Conservation (phyloP, 1,140 invertebrate species). For the Camponotus pennsylvanicus region DNA sequence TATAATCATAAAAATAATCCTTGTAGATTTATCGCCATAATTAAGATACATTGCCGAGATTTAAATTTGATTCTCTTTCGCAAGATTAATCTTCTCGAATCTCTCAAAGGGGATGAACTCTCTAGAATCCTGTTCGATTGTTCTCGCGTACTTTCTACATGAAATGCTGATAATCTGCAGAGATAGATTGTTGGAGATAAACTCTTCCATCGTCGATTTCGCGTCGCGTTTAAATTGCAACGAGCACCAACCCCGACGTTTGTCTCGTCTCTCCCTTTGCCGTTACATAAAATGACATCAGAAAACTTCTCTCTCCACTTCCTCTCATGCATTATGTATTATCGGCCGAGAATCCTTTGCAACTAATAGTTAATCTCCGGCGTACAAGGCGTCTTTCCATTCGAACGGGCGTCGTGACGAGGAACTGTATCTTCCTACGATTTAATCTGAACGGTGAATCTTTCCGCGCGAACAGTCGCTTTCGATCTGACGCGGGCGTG, state of each 20-base stretch:
- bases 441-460: constrained; percentile 69
- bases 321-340: constrained; percentile 64
- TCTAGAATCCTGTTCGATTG: background rate
- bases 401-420: constrained; percentile 67
- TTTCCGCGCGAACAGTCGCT: constrained; percentile 72
- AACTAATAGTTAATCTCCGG: constrained; percentile 66
- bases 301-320: constrained; percentile 36
- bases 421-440: constrained; percentile 72
- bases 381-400: constrained; percentile 65
- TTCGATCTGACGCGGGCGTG: constrained; percentile 70
- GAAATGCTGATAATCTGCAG: background rate
- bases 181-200: background rate
- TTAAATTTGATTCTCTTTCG: background rate
- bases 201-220: background rate
- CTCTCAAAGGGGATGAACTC: background rate
- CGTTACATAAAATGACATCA: constrained; percentile 53
- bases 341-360: constrained; percentile 44
- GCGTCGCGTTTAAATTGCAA: constrained; percentile 18
- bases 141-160: background rate
- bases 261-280: constrained; percentile 24
- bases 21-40: background rate
- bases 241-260: constrained; percentile 27
- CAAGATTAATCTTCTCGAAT: background rate
- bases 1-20: background rate
- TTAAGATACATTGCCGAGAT: background rate